Evolutionary conservation across 1,140 invertebrate species (phyloP).

Genomic region (Caligus rogercresseyi): DNA sequence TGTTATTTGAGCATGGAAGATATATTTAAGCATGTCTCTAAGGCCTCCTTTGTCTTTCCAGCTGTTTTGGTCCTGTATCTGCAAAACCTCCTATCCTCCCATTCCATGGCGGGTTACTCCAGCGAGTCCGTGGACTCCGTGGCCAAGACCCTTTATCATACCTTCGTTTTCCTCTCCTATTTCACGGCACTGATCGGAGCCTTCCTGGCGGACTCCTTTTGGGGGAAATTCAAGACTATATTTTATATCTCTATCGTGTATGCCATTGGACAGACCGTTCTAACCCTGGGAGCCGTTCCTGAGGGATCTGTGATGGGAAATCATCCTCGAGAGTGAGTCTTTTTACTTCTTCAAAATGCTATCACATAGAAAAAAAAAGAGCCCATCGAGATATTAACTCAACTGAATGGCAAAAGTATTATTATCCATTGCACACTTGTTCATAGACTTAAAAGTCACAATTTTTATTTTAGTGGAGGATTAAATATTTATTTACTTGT

Average conservation of each 20-base stretch:
- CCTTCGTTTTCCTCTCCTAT: slow-evolving; percentile 64
- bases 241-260: slow-evolving; percentile 74
- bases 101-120: neutral
- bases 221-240: slow-evolving; percentile 76
- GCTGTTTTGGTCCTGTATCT: slow-evolving; percentile 66
- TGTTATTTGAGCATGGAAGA: neutral
- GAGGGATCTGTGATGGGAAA: neutral
- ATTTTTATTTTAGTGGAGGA: too few species aligned
- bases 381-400: too few species aligned
- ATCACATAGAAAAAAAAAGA: too few species aligned
- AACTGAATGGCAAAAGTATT: too few species aligned
- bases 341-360: too few species aligned
- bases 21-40: neutral
- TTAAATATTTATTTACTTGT: too few species aligned
- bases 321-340: neutral
- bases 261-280: slow-evolving; percentile 55
- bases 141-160: slow-evolving; percentile 58
- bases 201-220: slow-evolving; percentile 65
- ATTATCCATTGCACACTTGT: too few species aligned
- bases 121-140: slow-evolving; percentile 28
- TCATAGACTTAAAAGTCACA: too few species aligned
- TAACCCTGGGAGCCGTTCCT: slow-evolving; percentile 45
- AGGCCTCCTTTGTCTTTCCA: slow-evolving; percentile 31
- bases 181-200: slow-evolving; percentile 71
- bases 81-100: slow-evolving; percentile 37